Evolutionary conservation across 2,113 vertebrate genomes (phyloP), one percentile per base, ranked within the genome.

Genomic region (Illadopsis cleaveri): DNA sequence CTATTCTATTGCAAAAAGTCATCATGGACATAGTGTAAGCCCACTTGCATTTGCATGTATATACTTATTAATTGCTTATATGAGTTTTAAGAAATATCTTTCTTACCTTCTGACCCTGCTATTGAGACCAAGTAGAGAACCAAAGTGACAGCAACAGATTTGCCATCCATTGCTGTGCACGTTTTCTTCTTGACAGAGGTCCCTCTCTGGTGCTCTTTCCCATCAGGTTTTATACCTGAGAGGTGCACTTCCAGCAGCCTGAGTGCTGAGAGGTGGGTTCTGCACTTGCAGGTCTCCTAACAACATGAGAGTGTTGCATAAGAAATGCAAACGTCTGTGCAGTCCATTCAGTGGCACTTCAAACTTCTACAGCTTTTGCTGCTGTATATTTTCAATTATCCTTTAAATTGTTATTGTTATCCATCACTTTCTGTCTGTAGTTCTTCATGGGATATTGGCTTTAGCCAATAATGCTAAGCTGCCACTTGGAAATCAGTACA

Each of bases 91-190:
- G 58, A 90, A 53, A 50, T 28, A 9, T 11, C 83, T 40, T 12
- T 11, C 96, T 97, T 97, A 99, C 98, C 98, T 98, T 98, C 96
- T 79, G 96, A 94, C 51, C 97, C 45, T 14, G 85, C 44, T 24
- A 95, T 9, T 72, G 94, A 94, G 12, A 98, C 40, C 87, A 98
- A 38, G 37, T 76, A 88, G 37, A 98, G 80, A 91, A 90, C 47
- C 60, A 97, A 38, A 40, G 79, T 8, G 6, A 33, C 22, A 50
- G 90, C 57, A 37, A 70, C 48, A 78, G 82, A 24, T 75, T 76
- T 94, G 95, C 95, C 66, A 30, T 37, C 79, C 58, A 50, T 83
- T 38, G 18, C 18, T 58, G 31, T 9, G 51, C 35, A 13, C 10
- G 22, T 12, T 77, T 82, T 58, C 40, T 35, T 40, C 84, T 38